Evolutionary conservation across 1,140 invertebrate species (phyloP), one percentile per base, ranked within the genome.

Genomic region (Zelostemma sp.): DNA sequence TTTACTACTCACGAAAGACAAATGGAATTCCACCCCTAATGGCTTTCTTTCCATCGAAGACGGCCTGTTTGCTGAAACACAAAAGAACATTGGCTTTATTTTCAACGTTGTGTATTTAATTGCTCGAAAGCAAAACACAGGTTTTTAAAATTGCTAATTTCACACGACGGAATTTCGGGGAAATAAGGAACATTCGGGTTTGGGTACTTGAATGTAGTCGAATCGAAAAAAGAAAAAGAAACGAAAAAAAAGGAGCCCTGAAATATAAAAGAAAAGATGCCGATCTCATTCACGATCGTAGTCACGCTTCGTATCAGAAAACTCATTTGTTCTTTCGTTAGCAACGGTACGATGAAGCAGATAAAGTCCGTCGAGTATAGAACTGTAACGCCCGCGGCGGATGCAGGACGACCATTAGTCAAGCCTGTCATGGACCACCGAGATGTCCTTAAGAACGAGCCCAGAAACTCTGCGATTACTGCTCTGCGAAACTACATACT

Each of bases 1-100:
- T 68, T 35, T 35, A 35, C 65, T 83, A 95, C 94, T 96, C 90
- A 97, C 95, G 96, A 87, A 97, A 98, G 68, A 98, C 94, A 84
- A 98, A 93, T 60, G 95, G 95, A 84, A 97, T 96, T 78, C 96
- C 96, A 78, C 96, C 96, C 81, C 95, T 89, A 81, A 97, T 98
- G 25, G 95, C 92, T 83, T 96, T 95, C 83, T 97, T 96, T 53
- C 95, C 95, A 89, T 97, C 95, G 86, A 98, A 97, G 21, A 96
- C 91, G 28, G 96, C 94, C 85, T 96, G 92, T 87, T 97, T 96
- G 85, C 95, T 94, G 87, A 71, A 91, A 91, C 75, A 74, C 84
- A 85, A 80, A 88, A 56, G 25, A 40, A 55, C 11, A 53, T 35
- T 17, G 16, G 6, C 11, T n/a, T 35, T 35, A 35, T 35, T 35